A percentile compares a stretch with the other conserved stretches of the same genome.
phyloP scores from a whole-genome alignment of 2,797 vertebrate species.

The Euthynnus affinis region DNA sequence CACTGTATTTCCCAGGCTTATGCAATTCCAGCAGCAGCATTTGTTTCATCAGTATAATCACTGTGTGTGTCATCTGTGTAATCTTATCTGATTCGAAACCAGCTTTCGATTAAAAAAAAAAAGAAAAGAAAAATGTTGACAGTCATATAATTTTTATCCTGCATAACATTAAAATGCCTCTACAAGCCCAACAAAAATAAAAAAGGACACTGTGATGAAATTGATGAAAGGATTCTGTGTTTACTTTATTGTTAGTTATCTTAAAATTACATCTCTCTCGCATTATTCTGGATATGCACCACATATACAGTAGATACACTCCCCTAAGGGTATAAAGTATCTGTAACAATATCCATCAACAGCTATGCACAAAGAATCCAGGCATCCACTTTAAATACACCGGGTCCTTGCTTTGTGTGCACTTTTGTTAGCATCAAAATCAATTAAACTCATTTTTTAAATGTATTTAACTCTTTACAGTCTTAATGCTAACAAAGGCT shows the following conservation, averaged over 20 bases:
- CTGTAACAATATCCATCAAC: too few relatives aligned
- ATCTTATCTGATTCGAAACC: slow-evolving; percentile 24
- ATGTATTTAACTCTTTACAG: too few relatives aligned
- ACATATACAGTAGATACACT: neutral
- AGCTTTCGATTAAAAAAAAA: slow-evolving; percentile 9
- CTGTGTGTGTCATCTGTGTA: slow-evolving; percentile 14
- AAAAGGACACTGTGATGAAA: slow-evolving; percentile 7
- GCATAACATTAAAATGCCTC: neutral
- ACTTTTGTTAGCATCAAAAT: neutral
- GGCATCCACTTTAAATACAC: neutral
- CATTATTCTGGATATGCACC: neutral
- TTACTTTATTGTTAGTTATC: too few relatives aligned
- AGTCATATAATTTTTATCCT: neutral
- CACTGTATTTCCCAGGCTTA: neutral
- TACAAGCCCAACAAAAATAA: too few relatives aligned
- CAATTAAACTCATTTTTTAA: too few relatives aligned
- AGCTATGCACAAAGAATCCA: neutral
- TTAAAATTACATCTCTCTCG: neutral
- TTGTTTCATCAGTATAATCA: slow-evolving; percentile 25
- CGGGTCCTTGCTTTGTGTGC: neutral
- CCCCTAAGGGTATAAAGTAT: too few relatives aligned
- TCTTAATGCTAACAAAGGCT: too few relatives aligned
- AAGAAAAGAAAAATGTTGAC: neutral
- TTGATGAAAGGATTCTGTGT: neutral
- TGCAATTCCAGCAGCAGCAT: neutral